These are phyloP conservation scores for Napeogenes inachia DNA, from an alignment of 2,888 invertebrate species.

Conservation along the genomic window DNA sequence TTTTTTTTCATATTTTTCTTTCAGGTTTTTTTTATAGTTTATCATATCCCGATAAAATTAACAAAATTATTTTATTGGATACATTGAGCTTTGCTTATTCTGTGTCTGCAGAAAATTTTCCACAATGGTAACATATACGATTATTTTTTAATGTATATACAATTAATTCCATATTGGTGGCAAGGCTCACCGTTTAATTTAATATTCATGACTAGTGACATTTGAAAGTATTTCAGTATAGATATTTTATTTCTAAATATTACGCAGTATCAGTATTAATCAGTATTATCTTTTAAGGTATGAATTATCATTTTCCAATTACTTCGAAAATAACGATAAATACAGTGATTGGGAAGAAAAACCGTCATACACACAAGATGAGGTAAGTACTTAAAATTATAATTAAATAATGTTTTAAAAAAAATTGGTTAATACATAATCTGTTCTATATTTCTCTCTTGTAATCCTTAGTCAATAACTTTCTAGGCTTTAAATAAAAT, in stretches of 20 bases:
- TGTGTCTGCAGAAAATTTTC: constrained; percentile 42
- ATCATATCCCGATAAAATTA: constrained; percentile 70
- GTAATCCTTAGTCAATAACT: too few relatives aligned
- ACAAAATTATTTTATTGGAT: constrained; percentile 57
- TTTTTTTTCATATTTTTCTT: constrained; percentile 27
- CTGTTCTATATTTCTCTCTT: too few relatives aligned
- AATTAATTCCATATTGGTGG: too few relatives aligned
- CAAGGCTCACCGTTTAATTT: too few relatives aligned
- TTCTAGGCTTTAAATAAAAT: constrained; percentile 63
- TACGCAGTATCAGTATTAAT: too few relatives aligned
- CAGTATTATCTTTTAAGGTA: constrained; percentile 43
- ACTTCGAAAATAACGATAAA: constrained; percentile 53
- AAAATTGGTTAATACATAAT: too few relatives aligned
- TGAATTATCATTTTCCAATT: constrained; percentile 49
- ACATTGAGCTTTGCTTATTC: constrained; percentile 42
- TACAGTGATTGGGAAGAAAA: constrained; percentile 45
- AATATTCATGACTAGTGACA: neutral
- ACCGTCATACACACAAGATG: constrained; percentile 42
- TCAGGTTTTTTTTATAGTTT: constrained; percentile 56
- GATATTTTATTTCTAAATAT: too few relatives aligned
- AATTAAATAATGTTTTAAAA: neutral
- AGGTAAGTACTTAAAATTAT: constrained; percentile 9
- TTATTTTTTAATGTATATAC: neutral
- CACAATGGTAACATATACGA: constrained; percentile 38
- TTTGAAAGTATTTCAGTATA: too few relatives aligned